Evolutionary conservation across 2,113 vertebrate species (phyloP).

Genomic region (Numenius arquata): DNA sequence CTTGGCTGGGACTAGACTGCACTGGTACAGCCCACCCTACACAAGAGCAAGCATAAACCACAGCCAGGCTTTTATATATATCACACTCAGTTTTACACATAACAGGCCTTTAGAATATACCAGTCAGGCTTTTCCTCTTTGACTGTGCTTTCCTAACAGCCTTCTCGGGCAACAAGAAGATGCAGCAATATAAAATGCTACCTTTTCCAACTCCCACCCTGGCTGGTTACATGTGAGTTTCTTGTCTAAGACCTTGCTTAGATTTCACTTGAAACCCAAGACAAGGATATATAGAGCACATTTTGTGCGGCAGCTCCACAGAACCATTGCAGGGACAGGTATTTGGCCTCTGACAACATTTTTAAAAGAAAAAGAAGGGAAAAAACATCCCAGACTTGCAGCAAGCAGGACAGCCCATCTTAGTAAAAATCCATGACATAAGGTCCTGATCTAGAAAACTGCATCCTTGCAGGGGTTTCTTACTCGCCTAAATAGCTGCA

Average conservation of each 20-base stretch:
- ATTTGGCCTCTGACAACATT: not conserved
- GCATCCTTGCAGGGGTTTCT: not conserved
- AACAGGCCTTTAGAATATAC: not conserved
- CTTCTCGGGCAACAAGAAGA: not conserved
- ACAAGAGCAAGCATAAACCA: not conserved
- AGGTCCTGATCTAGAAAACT: not conserved
- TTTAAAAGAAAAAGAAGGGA: not conserved
- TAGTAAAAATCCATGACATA: not conserved
- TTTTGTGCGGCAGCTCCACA: not conserved
- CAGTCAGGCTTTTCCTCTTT: not conserved
- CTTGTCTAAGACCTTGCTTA: not conserved
- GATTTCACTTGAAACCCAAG: not conserved
- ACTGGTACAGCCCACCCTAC: not conserved
- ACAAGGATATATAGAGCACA: not conserved
- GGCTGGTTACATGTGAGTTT: fast-evolving
- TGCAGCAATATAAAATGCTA: not conserved
- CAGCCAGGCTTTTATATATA: not conserved
- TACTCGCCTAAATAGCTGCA: not conserved
- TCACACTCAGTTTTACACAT: not conserved
- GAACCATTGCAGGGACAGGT: not conserved
- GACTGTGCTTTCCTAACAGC: not conserved
- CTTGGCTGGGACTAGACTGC: not conserved
- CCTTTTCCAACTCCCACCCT: not conserved
- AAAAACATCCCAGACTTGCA: not conserved
- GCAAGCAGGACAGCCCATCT: not conserved